A percentile compares a stretch with the other conserved stretches of the same genome.
phyloP scores from a whole-genome alignment of 2,113 vertebrate species.

The Hippocampus guttulatus region DNA sequence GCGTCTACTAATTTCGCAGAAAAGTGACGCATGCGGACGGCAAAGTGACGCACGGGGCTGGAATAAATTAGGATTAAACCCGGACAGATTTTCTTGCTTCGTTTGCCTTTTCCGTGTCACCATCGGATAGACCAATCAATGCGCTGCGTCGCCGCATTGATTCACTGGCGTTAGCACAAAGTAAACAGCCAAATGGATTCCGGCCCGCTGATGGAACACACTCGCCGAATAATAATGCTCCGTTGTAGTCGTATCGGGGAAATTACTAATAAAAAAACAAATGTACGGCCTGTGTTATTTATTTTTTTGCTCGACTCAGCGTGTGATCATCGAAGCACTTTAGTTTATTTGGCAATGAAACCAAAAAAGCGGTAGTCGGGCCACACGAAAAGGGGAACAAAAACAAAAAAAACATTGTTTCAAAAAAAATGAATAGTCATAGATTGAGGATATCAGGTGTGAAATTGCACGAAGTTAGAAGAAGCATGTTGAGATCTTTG shows the following conservation, averaged over 20 bases:
- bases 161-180: background rate
- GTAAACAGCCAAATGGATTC: conserved; percentile 1
- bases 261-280: background rate
- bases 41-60: background rate
- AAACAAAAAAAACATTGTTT: background rate
- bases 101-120: background rate
- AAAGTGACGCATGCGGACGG: background rate
- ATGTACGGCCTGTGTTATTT: background rate
- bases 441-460: background rate
- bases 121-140: background rate
- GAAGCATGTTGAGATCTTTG: no score
- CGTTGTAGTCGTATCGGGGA: background rate
- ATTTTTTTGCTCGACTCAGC: background rate
- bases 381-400: background rate
- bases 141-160: background rate
- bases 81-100: background rate
- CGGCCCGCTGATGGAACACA: background rate
- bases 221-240: background rate
- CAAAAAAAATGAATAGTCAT: background rate
- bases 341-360: background rate
- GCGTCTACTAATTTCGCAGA: background rate
- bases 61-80: background rate
- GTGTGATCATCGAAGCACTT: background rate
- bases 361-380: background rate
- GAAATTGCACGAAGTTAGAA: background rate